Conservation (phyloP, 2,888 invertebrate genomes). For the Ormyrus nitidulus region DNA sequence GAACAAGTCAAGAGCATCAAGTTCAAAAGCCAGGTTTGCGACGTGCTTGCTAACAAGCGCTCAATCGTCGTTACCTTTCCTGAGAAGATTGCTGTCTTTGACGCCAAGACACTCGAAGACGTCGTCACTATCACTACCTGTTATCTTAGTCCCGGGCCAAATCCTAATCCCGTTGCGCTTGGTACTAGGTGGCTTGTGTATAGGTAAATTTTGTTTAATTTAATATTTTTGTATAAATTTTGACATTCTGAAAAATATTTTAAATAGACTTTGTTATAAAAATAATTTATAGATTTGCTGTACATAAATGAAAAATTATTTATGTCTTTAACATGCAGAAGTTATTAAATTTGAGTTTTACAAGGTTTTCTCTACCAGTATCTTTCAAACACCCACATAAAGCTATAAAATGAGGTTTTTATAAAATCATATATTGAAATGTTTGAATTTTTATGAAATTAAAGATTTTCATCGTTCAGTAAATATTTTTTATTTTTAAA, state of each 20-base stretch:
- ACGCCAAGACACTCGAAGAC: constrained; percentile 91
- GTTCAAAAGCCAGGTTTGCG: constrained; percentile 92
- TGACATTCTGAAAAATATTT: too few relatives aligned
- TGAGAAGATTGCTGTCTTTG: constrained; percentile 94
- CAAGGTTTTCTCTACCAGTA: too few relatives aligned
- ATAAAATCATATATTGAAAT: too few relatives aligned
- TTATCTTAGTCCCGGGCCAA: constrained; percentile 89
- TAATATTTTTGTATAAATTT: background rate
- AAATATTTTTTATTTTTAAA: background rate
- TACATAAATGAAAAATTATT: constrained; percentile 7
- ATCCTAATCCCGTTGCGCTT: constrained; percentile 89
- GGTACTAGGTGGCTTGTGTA: constrained; percentile 91
- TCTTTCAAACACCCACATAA: too few relatives aligned
- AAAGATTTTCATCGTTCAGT: background rate
- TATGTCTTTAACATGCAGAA: constrained; percentile 55
- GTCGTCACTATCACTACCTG: constrained; percentile 92
- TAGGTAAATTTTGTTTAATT: constrained; percentile 62
- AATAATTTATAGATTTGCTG: too few relatives aligned
- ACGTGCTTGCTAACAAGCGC: constrained; percentile 91
- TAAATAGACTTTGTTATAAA: too few relatives aligned
- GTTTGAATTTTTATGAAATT: background rate
- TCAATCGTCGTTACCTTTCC: constrained; percentile 92
- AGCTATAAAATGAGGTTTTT: too few relatives aligned
- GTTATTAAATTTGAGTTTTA: too few relatives aligned
- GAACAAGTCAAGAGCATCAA: constrained; percentile 92